These are phyloP conservation scores for Eurytoma adleriae DNA, from an alignment of 2,888 invertebrate genomes.

Conservation along the genomic window DNA sequence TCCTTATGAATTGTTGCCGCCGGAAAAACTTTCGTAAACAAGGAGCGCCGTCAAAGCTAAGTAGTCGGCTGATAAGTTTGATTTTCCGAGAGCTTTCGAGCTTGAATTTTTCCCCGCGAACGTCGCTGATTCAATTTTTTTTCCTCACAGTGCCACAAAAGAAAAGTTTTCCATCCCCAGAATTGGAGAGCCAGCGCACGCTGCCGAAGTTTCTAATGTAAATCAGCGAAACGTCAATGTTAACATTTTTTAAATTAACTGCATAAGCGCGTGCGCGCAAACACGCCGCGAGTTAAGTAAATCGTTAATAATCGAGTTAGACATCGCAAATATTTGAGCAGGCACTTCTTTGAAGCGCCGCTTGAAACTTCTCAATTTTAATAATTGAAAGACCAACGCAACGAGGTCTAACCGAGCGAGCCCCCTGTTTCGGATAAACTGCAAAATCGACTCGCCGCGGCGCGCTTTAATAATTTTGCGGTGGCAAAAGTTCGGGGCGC, in stretches of 20 bases:
- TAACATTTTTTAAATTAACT: neutral
- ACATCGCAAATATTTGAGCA: constrained; percentile 14
- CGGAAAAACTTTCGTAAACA: neutral
- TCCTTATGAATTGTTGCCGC: neutral
- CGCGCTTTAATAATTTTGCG: neutral
- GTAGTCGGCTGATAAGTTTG: neutral
- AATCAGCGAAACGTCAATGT: too few species aligned
- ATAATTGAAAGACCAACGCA: constrained; percentile 25
- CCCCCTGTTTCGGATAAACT: too few species aligned
- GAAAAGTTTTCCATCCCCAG: too few species aligned
- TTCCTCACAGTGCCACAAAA: too few species aligned
- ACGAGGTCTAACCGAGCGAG: neutral
- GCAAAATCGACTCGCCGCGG: too few species aligned
- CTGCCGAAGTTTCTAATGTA: too few species aligned
- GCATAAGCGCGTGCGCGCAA: neutral
- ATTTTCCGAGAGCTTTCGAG: neutral
- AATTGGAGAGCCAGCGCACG: too few species aligned
- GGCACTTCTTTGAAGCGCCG: neutral
- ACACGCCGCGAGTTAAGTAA: neutral
- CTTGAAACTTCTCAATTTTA: constrained; percentile 12
- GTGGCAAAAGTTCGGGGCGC: neutral
- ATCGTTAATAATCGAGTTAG: neutral
- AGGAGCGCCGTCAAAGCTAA: neutral
- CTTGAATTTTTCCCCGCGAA: neutral
- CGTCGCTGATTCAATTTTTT: neutral